Conservation (phyloP, 2,113 vertebrate species). For the Ictidomys tridecemlineatus region DNA sequence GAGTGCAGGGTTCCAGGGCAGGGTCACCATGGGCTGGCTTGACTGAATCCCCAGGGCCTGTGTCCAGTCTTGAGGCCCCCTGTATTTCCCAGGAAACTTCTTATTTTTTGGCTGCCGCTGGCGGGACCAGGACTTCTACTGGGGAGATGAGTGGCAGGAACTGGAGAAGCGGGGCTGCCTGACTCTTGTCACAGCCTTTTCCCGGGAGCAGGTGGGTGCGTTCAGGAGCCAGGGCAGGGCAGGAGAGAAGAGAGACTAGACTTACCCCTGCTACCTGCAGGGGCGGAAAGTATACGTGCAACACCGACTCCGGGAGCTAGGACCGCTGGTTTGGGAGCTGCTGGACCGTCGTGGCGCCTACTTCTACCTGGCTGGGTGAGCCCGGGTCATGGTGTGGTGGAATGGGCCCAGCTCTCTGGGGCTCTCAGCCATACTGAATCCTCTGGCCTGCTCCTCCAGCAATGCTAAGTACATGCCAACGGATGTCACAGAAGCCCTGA, state of each 20-base stretch:
- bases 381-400: rapidly evolving
- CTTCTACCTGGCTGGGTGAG: conserved; percentile 97
- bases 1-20: neutral
- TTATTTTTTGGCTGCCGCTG: conserved; percentile 96
- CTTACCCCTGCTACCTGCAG: conserved; percentile 81
- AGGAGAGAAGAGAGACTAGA: rapidly evolving
- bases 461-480: conserved; percentile 95
- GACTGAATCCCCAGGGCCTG: rapidly evolving
- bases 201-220: conserved; percentile 94
- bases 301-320: conserved; percentile 90
- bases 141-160: conserved; percentile 92
- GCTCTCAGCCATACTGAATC: rapidly evolving
- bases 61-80: neutral
- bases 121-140: conserved; percentile 94
- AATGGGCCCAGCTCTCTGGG: rapidly evolving
- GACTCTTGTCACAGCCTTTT: conserved; percentile 94
- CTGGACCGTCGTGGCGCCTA: conserved; percentile 85
- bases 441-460: conserved; percentile 81
- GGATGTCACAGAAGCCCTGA: conserved; percentile 90
- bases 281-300: conserved; percentile 96
- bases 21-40: rapidly evolving
- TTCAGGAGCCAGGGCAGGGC: rapidly evolving
- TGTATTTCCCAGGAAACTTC: conserved; percentile 87
- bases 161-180: conserved; percentile 87
- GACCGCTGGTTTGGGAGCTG: conserved; percentile 92